Evolutionary conservation across 2,888 invertebrate species (phyloP).

Genomic region (Liopterus haemorrhoidalis): DNA sequence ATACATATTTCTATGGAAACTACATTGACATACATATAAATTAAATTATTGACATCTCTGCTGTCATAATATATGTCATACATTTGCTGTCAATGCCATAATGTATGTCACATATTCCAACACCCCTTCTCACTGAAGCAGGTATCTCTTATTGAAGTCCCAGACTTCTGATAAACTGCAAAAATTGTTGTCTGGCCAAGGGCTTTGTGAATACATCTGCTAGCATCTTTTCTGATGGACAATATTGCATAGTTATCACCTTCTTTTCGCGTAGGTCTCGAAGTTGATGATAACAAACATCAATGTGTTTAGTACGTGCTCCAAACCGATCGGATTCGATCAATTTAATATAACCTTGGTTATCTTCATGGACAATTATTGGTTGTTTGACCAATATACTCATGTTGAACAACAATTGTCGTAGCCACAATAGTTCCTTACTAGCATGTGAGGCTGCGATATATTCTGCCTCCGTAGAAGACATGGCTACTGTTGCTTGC

Average conservation of each 20-base stretch:
- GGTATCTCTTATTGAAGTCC: neutral
- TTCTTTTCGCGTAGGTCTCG: constrained; percentile 1
- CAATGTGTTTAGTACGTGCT: constrained; percentile 3
- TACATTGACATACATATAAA: too few relatives aligned
- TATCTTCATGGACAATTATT: constrained; percentile 1
- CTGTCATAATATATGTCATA: neutral
- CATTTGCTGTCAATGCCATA: neutral
- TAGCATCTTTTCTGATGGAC: constrained; percentile 5
- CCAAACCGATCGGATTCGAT: neutral
- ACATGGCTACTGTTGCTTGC: constrained; percentile 5
- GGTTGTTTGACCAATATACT: neutral
- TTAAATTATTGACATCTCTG: neutral
- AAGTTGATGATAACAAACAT: neutral
- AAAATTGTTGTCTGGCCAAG: neutral
- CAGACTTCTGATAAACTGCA: neutral
- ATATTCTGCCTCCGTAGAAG: constrained; percentile 8
- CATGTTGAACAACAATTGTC: neutral
- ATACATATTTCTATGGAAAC: too few relatives aligned
- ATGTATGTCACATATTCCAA: neutral
- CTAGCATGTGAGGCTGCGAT: constrained; percentile 8
- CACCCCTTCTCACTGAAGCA: constrained; percentile 3
- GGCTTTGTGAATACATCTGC: constrained; percentile 1
- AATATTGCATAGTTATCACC: constrained; percentile 1
- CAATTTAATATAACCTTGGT: constrained; percentile 3
- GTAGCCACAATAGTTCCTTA: constrained; percentile 2